These are phyloP conservation scores for Epistrophe eligans DNA, from an alignment of 2,888 invertebrate species.

Conservation along the genomic window DNA sequence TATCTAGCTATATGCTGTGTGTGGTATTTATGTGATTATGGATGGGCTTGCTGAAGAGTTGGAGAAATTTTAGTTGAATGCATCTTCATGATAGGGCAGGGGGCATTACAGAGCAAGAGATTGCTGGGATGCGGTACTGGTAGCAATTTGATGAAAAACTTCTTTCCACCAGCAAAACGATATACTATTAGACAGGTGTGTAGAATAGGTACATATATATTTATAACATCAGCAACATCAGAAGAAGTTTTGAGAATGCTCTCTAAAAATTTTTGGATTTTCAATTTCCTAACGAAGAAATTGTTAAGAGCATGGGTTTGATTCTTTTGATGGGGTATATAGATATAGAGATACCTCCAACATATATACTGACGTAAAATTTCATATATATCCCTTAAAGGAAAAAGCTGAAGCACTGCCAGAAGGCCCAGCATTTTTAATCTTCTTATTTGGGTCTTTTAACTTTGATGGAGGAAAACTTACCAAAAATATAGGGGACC, in stretches of 20 bases:
- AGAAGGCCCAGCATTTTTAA: conserved; percentile 55
- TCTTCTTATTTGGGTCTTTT: conserved; percentile 17
- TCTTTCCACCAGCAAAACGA: conserved; percentile 2
- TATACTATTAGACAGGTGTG: conserved; percentile 26
- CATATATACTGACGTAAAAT: conserved; percentile 2
- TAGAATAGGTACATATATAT: background rate
- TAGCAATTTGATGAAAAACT: conserved; percentile 67
- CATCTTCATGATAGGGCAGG: conserved; percentile 45
- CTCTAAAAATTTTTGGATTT: conserved; percentile 47
- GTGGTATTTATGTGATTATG: conserved; percentile 74
- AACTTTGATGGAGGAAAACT: conserved; percentile 21
- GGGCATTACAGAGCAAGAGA: conserved; percentile 46
- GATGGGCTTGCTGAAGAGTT: conserved; percentile 47
- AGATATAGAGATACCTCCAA: background rate
- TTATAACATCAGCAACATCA: conserved; percentile 1
- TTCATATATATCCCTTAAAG: conserved; percentile 11
- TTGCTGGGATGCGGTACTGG: conserved; percentile 18
- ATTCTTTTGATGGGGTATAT: background rate
- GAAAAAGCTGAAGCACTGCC: conserved; percentile 21
- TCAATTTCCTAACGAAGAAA: conserved; percentile 59
- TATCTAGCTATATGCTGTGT: conserved; percentile 34
- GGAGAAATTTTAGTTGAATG: conserved; percentile 68
- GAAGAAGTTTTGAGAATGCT: conserved; percentile 60
- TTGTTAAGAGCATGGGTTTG: conserved; percentile 42
- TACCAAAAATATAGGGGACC: conserved; percentile 37